These are phyloP conservation scores for Pachypsylla venusta DNA, from an alignment of 1,140 invertebrate genomes.

Conservation along the genomic window DNA sequence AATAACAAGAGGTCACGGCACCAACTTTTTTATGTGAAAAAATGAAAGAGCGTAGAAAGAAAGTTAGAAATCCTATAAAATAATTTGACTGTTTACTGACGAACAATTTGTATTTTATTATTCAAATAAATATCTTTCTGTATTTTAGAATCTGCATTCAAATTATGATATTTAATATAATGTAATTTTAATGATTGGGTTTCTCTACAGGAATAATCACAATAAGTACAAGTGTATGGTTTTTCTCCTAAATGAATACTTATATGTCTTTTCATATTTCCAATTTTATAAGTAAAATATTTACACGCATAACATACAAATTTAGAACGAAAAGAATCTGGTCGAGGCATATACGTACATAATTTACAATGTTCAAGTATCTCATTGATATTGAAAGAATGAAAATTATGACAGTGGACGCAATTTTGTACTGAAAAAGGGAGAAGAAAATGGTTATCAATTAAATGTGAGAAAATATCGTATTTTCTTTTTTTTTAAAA, in stretches of 20 bases:
- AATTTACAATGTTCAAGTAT: neutral
- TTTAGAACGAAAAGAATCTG: neutral
- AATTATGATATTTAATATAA: neutral
- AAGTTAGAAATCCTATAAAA: no score
- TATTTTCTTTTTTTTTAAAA: no score
- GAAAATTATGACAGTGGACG: neutral
- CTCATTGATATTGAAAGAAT: neutral
- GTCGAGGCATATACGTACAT: neutral
- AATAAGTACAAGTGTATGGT: conserved; percentile 11
- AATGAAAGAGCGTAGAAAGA: no score
- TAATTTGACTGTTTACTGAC: no score
- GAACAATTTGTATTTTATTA: no score
- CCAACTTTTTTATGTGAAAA: no score
- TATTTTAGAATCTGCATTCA: no score
- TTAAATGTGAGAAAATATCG: no score
- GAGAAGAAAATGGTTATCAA: no score
- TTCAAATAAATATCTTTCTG: no score
- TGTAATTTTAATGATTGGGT: neutral
- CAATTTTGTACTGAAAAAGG: no score
- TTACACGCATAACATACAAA: neutral
- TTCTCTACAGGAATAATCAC: neutral
- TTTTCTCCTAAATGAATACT: conserved; percentile 15
- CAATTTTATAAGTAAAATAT: neutral
- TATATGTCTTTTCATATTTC: conserved; percentile 17
- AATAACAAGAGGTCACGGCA: no score